These are phyloP conservation scores for Sialia sialis DNA, from an alignment of 2,113 vertebrate species.

Conservation along the genomic window DNA sequence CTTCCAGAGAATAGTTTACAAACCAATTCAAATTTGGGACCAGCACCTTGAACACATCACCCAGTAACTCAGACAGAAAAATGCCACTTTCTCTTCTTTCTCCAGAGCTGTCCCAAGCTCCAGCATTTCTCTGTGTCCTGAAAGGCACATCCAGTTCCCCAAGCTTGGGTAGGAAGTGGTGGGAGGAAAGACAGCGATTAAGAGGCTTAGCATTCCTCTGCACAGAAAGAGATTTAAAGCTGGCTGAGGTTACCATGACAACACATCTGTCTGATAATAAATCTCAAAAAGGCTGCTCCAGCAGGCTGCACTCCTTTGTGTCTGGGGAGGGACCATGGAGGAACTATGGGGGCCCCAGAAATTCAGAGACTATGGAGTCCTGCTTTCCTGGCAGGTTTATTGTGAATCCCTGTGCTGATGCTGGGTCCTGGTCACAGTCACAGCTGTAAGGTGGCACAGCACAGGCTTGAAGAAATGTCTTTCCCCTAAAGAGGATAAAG, in stretches of 20 bases:
- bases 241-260: constrained; percentile 60
- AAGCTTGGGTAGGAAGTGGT: background rate
- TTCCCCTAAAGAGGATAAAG: background rate
- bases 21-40: background rate
- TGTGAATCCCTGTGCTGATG: background rate
- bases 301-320: constrained; percentile 6
- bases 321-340: background rate
- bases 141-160: background rate
- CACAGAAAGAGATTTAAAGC: constrained; percentile 49
- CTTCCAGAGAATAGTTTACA: background rate
- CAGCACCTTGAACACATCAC: background rate
- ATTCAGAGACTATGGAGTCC: background rate
- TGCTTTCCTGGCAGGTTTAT: background rate
- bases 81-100: background rate
- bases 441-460: background rate
- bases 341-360: background rate
- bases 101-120: background rate
- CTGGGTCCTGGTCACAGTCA: background rate
- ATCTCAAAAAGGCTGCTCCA: constrained; percentile 22
- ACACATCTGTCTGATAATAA: constrained; percentile 63
- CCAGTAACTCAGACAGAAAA: background rate
- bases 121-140: background rate
- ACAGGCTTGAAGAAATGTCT: background rate
- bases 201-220: constrained; percentile 53
- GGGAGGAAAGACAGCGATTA: background rate